Conservation (phyloP, 2,113 vertebrate species). For the Oryzias celebensis region DNA sequence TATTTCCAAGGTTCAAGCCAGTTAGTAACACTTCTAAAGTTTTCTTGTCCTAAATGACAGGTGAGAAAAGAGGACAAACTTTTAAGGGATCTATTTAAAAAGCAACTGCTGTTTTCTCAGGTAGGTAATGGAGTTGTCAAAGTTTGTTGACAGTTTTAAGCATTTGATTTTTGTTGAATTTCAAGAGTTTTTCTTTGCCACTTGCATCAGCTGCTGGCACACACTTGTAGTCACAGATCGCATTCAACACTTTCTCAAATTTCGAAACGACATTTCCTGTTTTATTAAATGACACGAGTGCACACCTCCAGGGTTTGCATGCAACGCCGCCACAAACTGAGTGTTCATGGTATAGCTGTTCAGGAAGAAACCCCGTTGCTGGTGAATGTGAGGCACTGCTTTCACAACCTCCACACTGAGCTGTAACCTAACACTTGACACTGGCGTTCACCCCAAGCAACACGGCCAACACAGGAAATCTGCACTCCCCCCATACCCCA, state of each 20-base stretch:
- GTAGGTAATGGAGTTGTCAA: too few relatives aligned
- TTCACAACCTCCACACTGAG: slow-evolving; percentile 29
- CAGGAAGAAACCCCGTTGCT: slow-evolving; percentile 14
- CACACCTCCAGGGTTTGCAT: too few relatives aligned
- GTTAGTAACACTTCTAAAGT: slow-evolving; percentile 15
- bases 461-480: slow-evolving; percentile 67
- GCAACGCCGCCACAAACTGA: too few relatives aligned
- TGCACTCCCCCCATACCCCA: slow-evolving; percentile 14
- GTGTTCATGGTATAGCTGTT: too few relatives aligned
- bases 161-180: too few relatives aligned
- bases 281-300: too few relatives aligned
- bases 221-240: too few relatives aligned
- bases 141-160: too few relatives aligned
- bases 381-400: slow-evolving; percentile 17
- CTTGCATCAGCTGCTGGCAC: too few relatives aligned
- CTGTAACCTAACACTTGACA: slow-evolving; percentile 70
- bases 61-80: slow-evolving; percentile 51
- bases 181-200: too few relatives aligned
- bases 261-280: too few relatives aligned
- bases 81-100: slow-evolving; percentile 68
- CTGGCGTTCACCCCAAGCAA: slow-evolving; percentile 61
- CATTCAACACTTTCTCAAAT: too few relatives aligned
- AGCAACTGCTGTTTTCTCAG: slow-evolving; percentile 51
- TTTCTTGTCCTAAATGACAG: slow-evolving; percentile 66
- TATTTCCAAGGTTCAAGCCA: slow-evolving; percentile 25